Conservation (phyloP, 2,113 vertebrate genomes). For the Daubentonia madagascariensis region DNA sequence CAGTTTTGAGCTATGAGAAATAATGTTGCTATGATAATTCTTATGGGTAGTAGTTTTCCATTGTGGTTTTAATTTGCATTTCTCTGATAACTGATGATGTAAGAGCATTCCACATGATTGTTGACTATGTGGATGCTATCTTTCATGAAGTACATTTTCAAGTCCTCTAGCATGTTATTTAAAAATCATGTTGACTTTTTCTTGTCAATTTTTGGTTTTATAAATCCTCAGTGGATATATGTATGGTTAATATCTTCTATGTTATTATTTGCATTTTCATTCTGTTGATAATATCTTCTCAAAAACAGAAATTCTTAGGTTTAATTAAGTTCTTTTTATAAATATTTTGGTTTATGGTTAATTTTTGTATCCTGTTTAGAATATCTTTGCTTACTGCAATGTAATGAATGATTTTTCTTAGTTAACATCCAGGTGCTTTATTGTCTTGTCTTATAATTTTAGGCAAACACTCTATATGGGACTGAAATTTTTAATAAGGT, state of each 20-base stretch:
- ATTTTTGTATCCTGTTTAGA: neutral
- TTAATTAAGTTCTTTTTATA: neutral
- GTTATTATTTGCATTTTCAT: neutral
- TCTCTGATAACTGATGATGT: neutral
- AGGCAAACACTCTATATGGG: neutral
- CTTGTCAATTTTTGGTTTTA: neutral
- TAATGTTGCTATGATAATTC: neutral
- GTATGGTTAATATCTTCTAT: neutral
- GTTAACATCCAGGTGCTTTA: neutral
- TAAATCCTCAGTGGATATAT: neutral
- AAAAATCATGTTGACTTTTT: neutral
- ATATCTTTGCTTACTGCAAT: neutral
- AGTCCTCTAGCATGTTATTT: neutral
- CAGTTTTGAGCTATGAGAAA: neutral
- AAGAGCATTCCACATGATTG: neutral
- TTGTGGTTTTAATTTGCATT: neutral
- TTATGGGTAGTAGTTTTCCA: neutral
- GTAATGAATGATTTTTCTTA: neutral
- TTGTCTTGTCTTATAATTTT: neutral
- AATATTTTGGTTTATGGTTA: neutral
- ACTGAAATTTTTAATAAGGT: neutral
- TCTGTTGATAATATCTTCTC: neutral
- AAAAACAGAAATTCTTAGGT: neutral
- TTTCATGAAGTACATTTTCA: neutral
- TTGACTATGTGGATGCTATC: neutral